Conservation (phyloP, 2,113 vertebrate genomes). For the Chaenogobius annularis region DNA sequence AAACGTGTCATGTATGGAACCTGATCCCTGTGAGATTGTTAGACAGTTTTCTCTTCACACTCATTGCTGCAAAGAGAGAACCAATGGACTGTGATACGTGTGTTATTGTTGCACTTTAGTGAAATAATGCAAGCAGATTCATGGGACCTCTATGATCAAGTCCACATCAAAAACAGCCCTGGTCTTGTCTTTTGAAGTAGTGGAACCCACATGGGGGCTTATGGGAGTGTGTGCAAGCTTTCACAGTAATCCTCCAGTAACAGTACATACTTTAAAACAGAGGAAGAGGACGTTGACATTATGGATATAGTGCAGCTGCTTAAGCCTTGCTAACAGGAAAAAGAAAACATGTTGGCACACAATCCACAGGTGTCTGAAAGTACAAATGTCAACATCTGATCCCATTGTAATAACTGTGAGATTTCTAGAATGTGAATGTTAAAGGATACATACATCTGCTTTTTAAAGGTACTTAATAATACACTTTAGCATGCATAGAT, state of each 20-base stretch:
- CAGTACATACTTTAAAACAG: constrained; percentile 10
- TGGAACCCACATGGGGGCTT: constrained; percentile 57
- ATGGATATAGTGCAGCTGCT: constrained; percentile 26
- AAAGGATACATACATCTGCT: neutral
- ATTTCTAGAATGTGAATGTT: neutral
- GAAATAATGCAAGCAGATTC: constrained; percentile 62
- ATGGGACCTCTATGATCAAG: constrained; percentile 47
- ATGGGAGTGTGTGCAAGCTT: constrained; percentile 37
- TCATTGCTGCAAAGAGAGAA: constrained; percentile 49
- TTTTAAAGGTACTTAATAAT: neutral
- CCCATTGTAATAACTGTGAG: neutral
- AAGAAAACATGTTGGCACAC: constrained; percentile 10
- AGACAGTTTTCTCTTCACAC: constrained; percentile 68
- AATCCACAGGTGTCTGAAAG: constrained; percentile 3
- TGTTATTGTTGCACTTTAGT: constrained; percentile 75
- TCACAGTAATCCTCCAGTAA: constrained; percentile 23
- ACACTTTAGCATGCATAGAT: neutral
- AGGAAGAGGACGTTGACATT: constrained; percentile 20
- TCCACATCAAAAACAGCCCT: constrained; percentile 49
- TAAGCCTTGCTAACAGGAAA: neutral
- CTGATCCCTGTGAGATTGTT: constrained; percentile 77
- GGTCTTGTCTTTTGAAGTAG: constrained; percentile 50
- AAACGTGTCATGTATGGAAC: constrained; percentile 56
- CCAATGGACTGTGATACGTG: constrained; percentile 58
- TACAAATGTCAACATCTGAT: neutral